Conservation (phyloP, 2,797 vertebrate species). For the Streptopelia turtur region DNA sequence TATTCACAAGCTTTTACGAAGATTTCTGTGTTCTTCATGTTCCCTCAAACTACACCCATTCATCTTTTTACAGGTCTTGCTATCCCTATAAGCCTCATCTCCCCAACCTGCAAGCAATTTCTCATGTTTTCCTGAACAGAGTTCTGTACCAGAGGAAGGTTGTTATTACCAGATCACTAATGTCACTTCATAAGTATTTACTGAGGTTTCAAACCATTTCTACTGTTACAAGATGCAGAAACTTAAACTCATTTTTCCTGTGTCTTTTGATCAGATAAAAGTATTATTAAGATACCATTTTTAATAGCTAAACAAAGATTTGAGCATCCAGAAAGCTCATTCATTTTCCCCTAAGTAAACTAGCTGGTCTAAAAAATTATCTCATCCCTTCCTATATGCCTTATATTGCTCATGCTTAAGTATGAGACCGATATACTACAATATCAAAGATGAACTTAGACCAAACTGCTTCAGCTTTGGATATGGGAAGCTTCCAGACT, state of each 20-base stretch:
- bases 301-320: neutral
- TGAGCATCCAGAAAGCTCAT: neutral
- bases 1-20: constrained; percentile 36
- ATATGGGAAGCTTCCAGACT: neutral
- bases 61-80: constrained; percentile 20
- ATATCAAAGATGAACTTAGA: neutral
- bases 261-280: neutral
- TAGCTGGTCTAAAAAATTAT: neutral
- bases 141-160: neutral
- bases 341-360: neutral
- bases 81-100: neutral
- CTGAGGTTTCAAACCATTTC: neutral
- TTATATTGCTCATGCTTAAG: neutral
- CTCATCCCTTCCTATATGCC: neutral
- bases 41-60: neutral
- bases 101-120: neutral
- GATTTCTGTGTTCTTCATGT: neutral
- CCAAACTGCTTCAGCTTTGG: neutral
- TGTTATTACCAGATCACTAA: neutral
- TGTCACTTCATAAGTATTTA: neutral
- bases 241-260: neutral
- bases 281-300: neutral
- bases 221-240: neutral
- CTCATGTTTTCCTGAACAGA: neutral
- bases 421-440: neutral